Conservation (phyloP, 92 coral and sea anemone genomes). For the Porites cylindrica region DNA sequence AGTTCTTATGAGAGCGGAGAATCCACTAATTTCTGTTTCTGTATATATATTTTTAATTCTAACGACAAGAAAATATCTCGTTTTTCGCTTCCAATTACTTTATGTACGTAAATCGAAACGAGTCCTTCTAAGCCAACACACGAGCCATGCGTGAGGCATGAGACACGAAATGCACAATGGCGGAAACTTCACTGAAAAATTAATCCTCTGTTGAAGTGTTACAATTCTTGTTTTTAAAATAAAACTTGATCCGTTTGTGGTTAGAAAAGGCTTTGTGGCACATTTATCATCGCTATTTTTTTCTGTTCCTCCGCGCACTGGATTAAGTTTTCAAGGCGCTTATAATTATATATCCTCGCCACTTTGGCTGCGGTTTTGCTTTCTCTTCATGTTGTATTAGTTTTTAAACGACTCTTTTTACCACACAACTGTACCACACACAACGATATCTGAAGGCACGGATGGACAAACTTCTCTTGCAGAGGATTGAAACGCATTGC, state of each 20-base stretch:
- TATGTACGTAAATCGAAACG: no score
- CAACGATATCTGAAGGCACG: not conserved
- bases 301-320: not conserved
- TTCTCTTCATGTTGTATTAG: not conserved
- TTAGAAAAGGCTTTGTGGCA: not conserved
- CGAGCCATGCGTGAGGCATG: no score
- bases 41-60: no score
- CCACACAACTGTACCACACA: constrained; percentile 4
- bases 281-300: not conserved
- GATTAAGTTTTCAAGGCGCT: constrained; percentile 5
- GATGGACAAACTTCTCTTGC: no score
- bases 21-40: no score
- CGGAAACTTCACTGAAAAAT: constrained; percentile 25
- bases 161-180: not conserved
- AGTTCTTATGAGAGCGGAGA: no score
- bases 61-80: no score
- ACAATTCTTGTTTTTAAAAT: not conserved
- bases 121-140: no score
- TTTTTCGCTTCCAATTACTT: no score
- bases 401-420: not conserved
- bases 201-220: constrained; percentile 22
- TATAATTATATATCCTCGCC: not conserved
- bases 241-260: constrained; percentile 32
- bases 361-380: not conserved
- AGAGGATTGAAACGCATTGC: not conserved